phyloP scores from a whole-genome alignment of 2,888 invertebrate species.

The Drosophila colorata region DNA sequence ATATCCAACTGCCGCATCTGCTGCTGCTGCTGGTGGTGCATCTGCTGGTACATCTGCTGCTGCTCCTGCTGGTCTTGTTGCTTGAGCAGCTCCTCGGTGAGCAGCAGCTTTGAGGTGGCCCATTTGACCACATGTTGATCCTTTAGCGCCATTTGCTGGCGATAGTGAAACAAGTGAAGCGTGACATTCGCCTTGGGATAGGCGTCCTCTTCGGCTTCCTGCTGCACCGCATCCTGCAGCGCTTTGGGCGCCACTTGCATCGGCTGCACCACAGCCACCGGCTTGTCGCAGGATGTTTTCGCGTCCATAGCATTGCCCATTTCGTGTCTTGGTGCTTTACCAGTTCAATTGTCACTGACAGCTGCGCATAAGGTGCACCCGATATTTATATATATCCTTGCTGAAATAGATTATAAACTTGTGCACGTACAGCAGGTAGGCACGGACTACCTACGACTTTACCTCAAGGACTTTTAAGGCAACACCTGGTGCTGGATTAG shows the following conservation, averaged over 20 bases:
- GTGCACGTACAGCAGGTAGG: not conserved
- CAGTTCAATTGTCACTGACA: constrained; percentile 55
- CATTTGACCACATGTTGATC: constrained; percentile 66
- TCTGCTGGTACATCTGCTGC: not conserved
- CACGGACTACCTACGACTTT: not conserved
- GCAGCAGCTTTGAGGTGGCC: constrained; percentile 68
- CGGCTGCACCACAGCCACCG: constrained; percentile 47
- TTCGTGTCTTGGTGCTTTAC: constrained; percentile 12
- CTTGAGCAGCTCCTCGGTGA: constrained; percentile 77
- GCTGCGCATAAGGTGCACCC: constrained; percentile 40
- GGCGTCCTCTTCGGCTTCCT: not conserved
- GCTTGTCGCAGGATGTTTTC: constrained; percentile 35
- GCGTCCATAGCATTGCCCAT: constrained; percentile 58
- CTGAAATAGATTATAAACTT: constrained; percentile 8
- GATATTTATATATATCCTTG: constrained; percentile 38
- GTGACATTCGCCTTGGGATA: constrained; percentile 38
- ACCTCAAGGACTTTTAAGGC: not conserved
- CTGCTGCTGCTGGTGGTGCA: no score
- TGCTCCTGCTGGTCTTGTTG: constrained; percentile 26
- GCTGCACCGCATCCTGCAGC: not conserved
- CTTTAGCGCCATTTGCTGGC: constrained; percentile 63
- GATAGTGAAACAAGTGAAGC: constrained; percentile 69
- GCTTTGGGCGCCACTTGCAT: constrained; percentile 1
- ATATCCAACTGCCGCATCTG: not conserved
- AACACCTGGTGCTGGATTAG: not conserved